Conservation (phyloP, 1,140 invertebrate genomes). For the Notospermus geniculatus region DNA sequence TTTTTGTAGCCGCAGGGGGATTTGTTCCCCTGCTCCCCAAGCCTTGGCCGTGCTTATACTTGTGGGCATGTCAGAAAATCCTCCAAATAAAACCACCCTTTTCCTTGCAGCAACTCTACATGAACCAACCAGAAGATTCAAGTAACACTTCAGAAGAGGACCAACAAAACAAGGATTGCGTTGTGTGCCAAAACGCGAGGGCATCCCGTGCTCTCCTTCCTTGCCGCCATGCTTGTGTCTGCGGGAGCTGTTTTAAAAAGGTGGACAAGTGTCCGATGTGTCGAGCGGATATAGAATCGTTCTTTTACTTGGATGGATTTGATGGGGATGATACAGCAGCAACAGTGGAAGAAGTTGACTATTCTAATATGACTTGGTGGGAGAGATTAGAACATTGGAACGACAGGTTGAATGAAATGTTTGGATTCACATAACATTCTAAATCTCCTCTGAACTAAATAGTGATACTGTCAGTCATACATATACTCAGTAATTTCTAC, state of each 20-base stretch:
- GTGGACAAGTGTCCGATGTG: slow-evolving; percentile 71
- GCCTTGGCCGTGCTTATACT: too few relatives aligned
- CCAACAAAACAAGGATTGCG: slow-evolving; percentile 57
- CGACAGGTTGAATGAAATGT: slow-evolving; percentile 29
- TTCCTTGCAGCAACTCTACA: background rate
- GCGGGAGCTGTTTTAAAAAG: slow-evolving; percentile 59
- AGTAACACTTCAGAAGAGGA: background rate
- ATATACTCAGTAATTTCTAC: too few relatives aligned
- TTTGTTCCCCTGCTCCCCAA: too few relatives aligned
- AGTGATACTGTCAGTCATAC: too few relatives aligned
- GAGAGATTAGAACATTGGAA: slow-evolving; percentile 17
- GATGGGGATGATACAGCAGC: background rate
- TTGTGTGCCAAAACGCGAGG: slow-evolving; percentile 74
- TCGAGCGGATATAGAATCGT: slow-evolving; percentile 73
- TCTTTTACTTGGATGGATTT: slow-evolving; percentile 59
- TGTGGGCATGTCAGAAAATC: too few relatives aligned
- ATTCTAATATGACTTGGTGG: slow-evolving; percentile 12
- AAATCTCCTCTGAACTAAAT: too few relatives aligned
- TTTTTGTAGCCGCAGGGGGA: too few relatives aligned
- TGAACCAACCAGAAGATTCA: slow-evolving; percentile 8
- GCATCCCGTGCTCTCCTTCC: slow-evolving; percentile 75
- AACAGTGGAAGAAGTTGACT: background rate
- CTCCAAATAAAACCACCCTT: too few relatives aligned
- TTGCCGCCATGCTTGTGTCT: slow-evolving; percentile 80
- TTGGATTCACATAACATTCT: slow-evolving; percentile 30